phyloP scores from a whole-genome alignment of 2,888 invertebrate species.

The Epicampocera succincta region DNA sequence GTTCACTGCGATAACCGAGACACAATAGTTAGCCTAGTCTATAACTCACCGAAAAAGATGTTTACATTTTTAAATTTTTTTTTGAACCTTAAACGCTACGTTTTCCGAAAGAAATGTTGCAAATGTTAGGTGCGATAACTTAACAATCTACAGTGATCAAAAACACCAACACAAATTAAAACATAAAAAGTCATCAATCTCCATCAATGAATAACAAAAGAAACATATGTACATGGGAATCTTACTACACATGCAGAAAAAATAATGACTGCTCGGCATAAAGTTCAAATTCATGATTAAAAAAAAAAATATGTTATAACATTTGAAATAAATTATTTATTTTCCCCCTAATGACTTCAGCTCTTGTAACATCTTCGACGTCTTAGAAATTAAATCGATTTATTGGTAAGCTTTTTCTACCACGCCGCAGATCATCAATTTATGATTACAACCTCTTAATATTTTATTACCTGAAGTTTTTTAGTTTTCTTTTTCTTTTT shows the following conservation, averaged over 20 bases:
- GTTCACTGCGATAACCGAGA: no score
- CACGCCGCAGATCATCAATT: slow-evolving; percentile 45
- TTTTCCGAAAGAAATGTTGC: no score
- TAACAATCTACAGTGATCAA: not conserved
- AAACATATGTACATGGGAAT: not conserved
- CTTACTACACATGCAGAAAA: not conserved
- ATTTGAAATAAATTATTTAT: slow-evolving; percentile 34
- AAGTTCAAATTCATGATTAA: slow-evolving; percentile 38
- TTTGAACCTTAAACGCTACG: no score
- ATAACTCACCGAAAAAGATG: no score
- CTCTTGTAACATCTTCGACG: slow-evolving; percentile 16
- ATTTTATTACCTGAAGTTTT: slow-evolving; percentile 25
- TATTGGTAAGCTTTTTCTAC: slow-evolving; percentile 35
- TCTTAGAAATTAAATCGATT: slow-evolving; percentile 30
- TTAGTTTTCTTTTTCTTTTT: no score
- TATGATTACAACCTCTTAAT: slow-evolving; percentile 47
- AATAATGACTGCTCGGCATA: slow-evolving; percentile 4
- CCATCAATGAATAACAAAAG: slow-evolving; percentile 23
- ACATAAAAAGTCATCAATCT: slow-evolving; percentile 44
- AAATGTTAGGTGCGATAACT: no score
- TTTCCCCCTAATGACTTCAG: slow-evolving; percentile 13
- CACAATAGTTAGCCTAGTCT: no score
- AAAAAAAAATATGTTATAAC: slow-evolving; percentile 37
- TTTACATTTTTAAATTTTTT: no score
- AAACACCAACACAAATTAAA: slow-evolving; percentile 36